phyloP scores from a whole-genome alignment of 2,113 vertebrate genomes.

The Gymnorhina tibicen region DNA sequence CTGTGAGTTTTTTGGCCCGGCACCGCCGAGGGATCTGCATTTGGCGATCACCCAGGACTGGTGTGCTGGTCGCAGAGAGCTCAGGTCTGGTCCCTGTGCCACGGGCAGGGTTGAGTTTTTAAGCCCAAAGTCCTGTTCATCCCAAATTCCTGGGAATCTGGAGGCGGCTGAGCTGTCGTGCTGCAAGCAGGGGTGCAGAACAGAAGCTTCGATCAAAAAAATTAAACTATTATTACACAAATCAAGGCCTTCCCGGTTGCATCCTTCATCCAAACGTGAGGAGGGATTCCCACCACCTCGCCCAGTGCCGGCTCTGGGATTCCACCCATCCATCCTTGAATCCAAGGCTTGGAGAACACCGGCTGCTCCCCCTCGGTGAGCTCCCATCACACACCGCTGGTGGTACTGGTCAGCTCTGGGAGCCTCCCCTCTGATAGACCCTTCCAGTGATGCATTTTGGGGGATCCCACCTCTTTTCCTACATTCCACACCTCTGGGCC shows the following conservation, averaged over 20 bases:
- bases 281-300: background rate
- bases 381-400: background rate
- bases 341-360: background rate
- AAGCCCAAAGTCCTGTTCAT: fast-evolving
- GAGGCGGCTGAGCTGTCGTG: fast-evolving
- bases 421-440: fast-evolving
- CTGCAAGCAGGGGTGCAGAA: background rate
- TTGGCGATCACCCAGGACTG: background rate
- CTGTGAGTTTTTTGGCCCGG: background rate
- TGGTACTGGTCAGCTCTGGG: background rate
- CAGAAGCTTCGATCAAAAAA: background rate
- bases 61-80: background rate
- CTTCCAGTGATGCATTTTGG: background rate
- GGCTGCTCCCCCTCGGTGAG: background rate
- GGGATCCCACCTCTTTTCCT: background rate
- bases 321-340: too few species aligned
- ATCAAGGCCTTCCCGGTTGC: too few species aligned
- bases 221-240: background rate
- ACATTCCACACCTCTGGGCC: too few species aligned
- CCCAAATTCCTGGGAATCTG: background rate
- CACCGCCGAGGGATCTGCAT: fast-evolving
- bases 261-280: fast-evolving
- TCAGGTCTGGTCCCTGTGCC: background rate
- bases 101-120: background rate
- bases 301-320: background rate